phyloP scores from a whole-genome alignment of 2,888 invertebrate genomes.

The Patella caerulea region DNA sequence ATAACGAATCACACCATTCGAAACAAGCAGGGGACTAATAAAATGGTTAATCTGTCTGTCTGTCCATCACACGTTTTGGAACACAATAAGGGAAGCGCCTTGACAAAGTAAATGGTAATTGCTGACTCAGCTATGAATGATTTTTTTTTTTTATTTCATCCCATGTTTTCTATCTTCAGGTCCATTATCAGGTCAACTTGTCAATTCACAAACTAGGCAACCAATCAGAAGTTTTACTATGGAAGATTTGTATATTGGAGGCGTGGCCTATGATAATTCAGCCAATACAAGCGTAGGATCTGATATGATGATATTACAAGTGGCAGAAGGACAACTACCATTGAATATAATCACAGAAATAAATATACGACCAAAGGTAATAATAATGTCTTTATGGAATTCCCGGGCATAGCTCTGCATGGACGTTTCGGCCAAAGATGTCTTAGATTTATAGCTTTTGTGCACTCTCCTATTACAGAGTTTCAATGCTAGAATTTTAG shows the following conservation, averaged over 20 bases:
- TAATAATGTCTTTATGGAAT: neutral
- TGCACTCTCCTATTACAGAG: no score
- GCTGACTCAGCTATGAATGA: no score
- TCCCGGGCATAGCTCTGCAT: no score
- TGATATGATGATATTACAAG: conserved; percentile 55
- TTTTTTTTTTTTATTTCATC: neutral
- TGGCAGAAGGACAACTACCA: conserved; percentile 50
- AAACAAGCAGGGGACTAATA: no score
- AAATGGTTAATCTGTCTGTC: no score
- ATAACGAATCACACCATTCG: no score
- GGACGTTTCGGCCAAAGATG: no score
- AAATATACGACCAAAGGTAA: conserved; percentile 54
- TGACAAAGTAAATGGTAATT: no score
- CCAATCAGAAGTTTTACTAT: conserved; percentile 50
- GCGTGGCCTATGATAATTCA: conserved; percentile 54
- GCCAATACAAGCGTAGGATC: conserved; percentile 32
- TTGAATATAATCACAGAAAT: conserved; percentile 50
- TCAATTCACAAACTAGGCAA: conserved; percentile 27
- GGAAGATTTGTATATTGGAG: conserved; percentile 48
- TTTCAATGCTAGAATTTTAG: no score
- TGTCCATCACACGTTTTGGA: no score
- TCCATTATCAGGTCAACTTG: conserved; percentile 49
- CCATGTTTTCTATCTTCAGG: conserved; percentile 38
- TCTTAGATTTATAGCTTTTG: no score
- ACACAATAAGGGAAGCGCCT: no score